Percentiles rank a stretch among this genome's conserved stretches.
Conservation (phyloP, 2,888 invertebrate genomes). For the Leucozona laternaria region DNA sequence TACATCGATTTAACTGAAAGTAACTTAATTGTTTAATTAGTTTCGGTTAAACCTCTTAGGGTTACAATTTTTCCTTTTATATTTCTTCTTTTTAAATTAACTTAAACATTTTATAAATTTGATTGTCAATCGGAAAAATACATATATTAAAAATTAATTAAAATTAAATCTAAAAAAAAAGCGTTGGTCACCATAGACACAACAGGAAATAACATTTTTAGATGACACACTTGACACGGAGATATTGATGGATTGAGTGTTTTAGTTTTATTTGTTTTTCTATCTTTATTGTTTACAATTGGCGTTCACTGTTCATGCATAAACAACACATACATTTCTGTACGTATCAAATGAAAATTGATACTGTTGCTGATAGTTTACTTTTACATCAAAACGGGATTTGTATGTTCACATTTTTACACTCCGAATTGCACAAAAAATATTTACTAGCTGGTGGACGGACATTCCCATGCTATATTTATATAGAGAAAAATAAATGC, state of each 20-base stretch:
- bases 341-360: constrained; percentile 17
- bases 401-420: not conserved
- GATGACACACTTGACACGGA: constrained; percentile 7
- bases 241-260: constrained; percentile 9
- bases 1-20: too few relatives aligned
- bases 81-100: too few relatives aligned
- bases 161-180: not conserved
- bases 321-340: not conserved
- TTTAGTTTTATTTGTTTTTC: constrained; percentile 5
- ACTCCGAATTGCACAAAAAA: not conserved
- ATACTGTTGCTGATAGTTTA: constrained; percentile 6
- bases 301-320: not conserved
- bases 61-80: too few relatives aligned
- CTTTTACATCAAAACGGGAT: not conserved
- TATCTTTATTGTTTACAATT: constrained; percentile 7
- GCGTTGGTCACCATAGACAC: not conserved
- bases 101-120: too few relatives aligned
- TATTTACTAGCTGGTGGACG: not conserved
- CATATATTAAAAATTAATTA: too few relatives aligned
- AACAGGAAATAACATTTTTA: not conserved
- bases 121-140: too few relatives aligned
- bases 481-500: not conserved
- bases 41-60: too few relatives aligned
- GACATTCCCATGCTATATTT: not conserved
- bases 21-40: too few relatives aligned